A percentile compares a stretch with the other conserved stretches of the same genome.
These are phyloP conservation scores for Salvelinus namaycush DNA, from an alignment of 2,113 vertebrate genomes.

Conservation along the genomic window DNA sequence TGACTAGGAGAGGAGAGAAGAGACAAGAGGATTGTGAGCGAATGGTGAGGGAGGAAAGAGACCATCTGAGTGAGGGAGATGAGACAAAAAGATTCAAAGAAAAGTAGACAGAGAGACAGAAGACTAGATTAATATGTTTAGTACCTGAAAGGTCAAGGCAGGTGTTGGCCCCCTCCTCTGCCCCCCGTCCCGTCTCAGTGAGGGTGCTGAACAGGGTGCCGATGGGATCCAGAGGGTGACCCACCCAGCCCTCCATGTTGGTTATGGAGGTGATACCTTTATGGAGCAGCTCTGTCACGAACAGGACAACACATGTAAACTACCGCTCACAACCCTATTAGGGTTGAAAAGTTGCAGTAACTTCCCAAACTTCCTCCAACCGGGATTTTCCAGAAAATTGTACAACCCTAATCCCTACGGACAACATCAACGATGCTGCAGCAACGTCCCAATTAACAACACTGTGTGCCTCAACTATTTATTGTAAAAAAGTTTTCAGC, in stretches of 20 bases:
- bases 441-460: no score
- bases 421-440: no score
- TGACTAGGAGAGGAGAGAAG: no score
- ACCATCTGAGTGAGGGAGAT: no score
- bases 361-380: no score
- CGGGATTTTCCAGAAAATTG: no score
- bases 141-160: conserved; percentile 89
- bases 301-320: conserved; percentile 1
- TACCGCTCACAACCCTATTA: neutral
- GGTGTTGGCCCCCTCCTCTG: conserved; percentile 81
- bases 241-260: conserved; percentile 97
- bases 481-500: no score
- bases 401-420: no score
- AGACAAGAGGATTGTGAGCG: conserved; percentile 11
- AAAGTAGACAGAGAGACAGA: neutral
- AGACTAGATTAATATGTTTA: neutral
- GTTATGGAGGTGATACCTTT: conserved; percentile 89
- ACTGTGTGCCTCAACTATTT: no score
- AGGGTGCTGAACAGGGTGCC: conserved; percentile 95
- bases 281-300: conserved; percentile 84
- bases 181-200: conserved; percentile 87
- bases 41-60: neutral
- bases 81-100: conserved; percentile 26
- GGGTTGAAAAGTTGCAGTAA: no score
- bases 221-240: conserved; percentile 94